phyloP scores from a whole-genome alignment of 2,888 invertebrate species.

The Eutolmus rufibarbis region DNA sequence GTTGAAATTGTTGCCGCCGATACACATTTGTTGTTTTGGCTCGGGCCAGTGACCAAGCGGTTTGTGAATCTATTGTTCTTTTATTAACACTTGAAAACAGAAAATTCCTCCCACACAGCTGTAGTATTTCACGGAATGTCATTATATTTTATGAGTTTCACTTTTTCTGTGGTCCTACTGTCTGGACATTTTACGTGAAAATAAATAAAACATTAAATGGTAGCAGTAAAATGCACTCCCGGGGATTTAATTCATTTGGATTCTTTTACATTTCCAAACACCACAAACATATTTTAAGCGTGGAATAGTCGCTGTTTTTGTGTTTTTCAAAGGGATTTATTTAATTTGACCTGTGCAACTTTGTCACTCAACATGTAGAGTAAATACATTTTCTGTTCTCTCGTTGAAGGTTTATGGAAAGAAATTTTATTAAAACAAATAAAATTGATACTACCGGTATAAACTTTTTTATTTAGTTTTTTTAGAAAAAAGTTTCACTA shows the following conservation, averaged over 20 bases:
- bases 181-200: neutral
- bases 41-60: neutral
- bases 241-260: neutral
- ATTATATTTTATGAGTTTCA: neutral
- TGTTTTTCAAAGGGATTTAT: neutral
- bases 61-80: neutral
- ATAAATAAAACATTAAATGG: neutral
- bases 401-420: neutral
- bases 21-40: neutral
- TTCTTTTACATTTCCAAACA: neutral
- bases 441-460: neutral
- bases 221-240: neutral
- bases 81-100: neutral
- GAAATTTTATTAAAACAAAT: neutral
- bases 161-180: neutral
- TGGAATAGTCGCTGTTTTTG: neutral
- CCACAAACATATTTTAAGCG: neutral
- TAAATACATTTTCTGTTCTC: neutral
- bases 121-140: neutral
- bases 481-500: too few species aligned
- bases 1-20: neutral
- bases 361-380: neutral
- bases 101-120: neutral
- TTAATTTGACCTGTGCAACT: neutral
- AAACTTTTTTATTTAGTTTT: too few species aligned